A percentile compares a stretch with the other conserved stretches of the same genome.
Evolutionary conservation across 2,113 vertebrate genomes (phyloP).

Genomic region (Rhegmatorhina hoffmannsi): DNA sequence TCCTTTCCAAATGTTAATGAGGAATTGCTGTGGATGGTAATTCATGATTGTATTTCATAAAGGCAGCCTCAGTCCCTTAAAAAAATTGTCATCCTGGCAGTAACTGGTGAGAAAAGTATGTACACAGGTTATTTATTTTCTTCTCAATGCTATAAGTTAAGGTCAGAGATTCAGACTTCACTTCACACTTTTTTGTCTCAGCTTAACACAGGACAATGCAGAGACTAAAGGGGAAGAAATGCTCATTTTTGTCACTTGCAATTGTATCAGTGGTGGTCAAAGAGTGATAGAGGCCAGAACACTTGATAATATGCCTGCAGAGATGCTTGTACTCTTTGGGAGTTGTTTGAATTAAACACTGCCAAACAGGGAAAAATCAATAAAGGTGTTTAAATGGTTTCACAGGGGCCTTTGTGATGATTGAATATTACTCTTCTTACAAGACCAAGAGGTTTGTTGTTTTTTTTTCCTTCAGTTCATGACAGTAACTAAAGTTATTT

Average conservation of each 20-base stretch:
- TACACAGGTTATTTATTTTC: background rate
- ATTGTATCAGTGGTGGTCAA: conserved; percentile 62
- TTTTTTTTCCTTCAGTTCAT: background rate
- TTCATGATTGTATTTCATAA: conserved; percentile 6
- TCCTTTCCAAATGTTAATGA: conserved; percentile 36
- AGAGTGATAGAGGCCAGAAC: conserved; percentile 53
- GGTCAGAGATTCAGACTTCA: background rate
- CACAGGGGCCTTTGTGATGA: conserved; percentile 72
- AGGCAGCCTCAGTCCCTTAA: background rate
- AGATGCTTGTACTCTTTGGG: conserved; percentile 72
- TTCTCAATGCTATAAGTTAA: background rate
- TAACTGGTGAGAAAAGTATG: background rate
- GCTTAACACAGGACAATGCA: background rate
- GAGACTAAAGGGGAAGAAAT: conserved; percentile 11
- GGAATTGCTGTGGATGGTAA: background rate
- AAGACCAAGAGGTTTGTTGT: conserved; percentile 46
- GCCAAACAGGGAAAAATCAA: conserved; percentile 82
- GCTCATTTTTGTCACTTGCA: conserved; percentile 59
- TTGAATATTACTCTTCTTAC: conserved; percentile 72
- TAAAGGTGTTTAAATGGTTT: conserved; percentile 81
- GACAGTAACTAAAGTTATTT: conserved; percentile 66
- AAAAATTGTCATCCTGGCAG: background rate
- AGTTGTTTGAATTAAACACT: conserved; percentile 82
- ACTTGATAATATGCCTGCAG: conserved; percentile 81
- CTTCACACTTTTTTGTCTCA: background rate